Percentiles rank a stretch among this genome's conserved stretches.
phyloP scores from a whole-genome alignment of 2,113 vertebrate genomes.

The Leucopsar rothschildi region DNA sequence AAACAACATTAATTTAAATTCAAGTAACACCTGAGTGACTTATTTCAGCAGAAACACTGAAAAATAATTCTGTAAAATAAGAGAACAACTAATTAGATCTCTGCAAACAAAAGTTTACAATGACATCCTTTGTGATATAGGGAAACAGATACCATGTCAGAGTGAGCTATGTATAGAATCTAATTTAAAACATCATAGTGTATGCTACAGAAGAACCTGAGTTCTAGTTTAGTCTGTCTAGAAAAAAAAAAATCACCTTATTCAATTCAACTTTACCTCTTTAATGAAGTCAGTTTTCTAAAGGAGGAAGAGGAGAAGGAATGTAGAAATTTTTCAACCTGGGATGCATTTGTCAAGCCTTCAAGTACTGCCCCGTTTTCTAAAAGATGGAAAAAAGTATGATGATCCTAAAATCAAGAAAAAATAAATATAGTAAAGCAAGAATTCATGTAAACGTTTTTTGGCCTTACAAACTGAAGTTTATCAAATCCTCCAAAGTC shows the following conservation, averaged over 20 bases:
- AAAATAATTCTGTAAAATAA: background rate
- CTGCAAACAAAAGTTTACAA: background rate
- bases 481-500: background rate
- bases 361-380: constrained; percentile 70
- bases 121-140: background rate
- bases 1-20: background rate
- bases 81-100: background rate
- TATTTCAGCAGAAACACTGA: background rate
- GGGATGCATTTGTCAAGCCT: constrained; percentile 86
- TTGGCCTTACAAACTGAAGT: background rate
- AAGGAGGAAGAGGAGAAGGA: constrained; percentile 77
- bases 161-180: background rate
- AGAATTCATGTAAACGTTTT: background rate
- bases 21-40: background rate
- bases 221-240: background rate
- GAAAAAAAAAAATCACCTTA: background rate
- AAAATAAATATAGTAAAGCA: background rate
- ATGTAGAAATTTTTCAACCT: constrained; percentile 75
- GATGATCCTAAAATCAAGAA: background rate
- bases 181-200: background rate
- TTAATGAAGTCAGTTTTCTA: constrained; percentile 85
- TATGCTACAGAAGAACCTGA: background rate
- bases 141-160: background rate
- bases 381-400: constrained; percentile 26
- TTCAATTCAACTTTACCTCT: constrained; percentile 76